A percentile compares a stretch with the other conserved stretches of the same genome.
These are phyloP conservation scores for Syndactyla subalaris DNA, from an alignment of 2,797 vertebrate genomes.

Conservation along the genomic window DNA sequence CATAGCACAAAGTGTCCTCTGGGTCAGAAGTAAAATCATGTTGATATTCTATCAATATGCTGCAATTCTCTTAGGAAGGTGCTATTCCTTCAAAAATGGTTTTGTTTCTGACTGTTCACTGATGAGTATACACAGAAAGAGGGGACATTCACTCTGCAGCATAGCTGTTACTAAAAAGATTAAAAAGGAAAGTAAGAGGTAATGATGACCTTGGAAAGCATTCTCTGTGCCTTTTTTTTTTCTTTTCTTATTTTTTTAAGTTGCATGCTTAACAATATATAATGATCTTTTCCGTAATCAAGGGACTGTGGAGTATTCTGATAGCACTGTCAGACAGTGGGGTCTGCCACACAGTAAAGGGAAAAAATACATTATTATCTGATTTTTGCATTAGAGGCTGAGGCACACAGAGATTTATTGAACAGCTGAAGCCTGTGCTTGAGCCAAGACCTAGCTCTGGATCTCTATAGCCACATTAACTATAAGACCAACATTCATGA, in stretches of 20 bases:
- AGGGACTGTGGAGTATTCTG: background rate
- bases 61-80: background rate
- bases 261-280: background rate
- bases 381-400: background rate
- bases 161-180: background rate
- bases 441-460: background rate
- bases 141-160: background rate
- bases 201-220: background rate
- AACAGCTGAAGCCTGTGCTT: background rate
- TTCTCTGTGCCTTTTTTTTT: background rate
- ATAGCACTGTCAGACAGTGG: background rate
- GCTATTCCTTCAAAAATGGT: background rate
- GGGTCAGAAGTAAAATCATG: background rate
- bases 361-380: background rate
- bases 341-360: background rate
- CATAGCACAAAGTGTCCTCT: background rate
- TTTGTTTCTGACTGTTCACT: background rate
- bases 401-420: background rate
- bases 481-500: conserved; percentile 6
- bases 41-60: background rate
- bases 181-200: background rate
- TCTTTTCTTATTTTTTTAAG: background rate
- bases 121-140: background rate
- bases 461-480: conserved; percentile 36
- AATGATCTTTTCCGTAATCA: background rate